Percentiles rank a stretch among this genome's conserved stretches.
Conservation (phyloP, 2,113 vertebrate genomes). For the Syngnathus floridae region DNA sequence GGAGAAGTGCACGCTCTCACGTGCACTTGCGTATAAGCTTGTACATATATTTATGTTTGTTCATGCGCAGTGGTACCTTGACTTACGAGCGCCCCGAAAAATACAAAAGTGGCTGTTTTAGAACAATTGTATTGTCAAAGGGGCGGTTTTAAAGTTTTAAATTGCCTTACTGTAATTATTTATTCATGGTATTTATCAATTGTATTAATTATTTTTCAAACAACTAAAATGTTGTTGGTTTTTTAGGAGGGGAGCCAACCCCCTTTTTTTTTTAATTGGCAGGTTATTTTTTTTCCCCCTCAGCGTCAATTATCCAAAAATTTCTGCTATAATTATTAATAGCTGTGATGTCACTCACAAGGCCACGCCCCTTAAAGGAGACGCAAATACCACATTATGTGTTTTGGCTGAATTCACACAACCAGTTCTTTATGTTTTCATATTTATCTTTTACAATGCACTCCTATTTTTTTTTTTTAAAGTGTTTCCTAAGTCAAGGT, state of each 20-base stretch:
- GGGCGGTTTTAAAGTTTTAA: too few species aligned
- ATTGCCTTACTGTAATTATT: too few species aligned
- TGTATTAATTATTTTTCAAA: too few species aligned
- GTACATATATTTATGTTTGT: constrained; percentile 78
- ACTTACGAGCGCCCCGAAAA: neutral
- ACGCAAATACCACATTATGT: neutral
- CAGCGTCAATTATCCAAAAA: too few species aligned
- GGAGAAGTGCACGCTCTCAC: constrained; percentile 31
- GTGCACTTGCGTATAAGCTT: constrained; percentile 60
- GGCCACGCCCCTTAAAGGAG: neutral
- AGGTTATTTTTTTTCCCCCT: too few species aligned
- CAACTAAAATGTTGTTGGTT: too few species aligned
- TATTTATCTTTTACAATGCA: neutral
- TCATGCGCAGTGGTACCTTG: constrained; percentile 17
- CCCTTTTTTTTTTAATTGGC: too few species aligned
- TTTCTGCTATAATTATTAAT: too few species aligned
- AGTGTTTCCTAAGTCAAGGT: neutral
- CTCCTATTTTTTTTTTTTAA: neutral
- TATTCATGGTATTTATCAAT: too few species aligned
- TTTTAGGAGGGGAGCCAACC: too few species aligned
- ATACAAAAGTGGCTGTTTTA: neutral
- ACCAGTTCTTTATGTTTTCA: neutral
- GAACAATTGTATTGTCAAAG: too few species aligned
- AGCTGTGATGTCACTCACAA: neutral
- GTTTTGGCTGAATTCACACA: neutral